Base-by-base conservation (phyloP, 2,797 vertebrate species). In the Gallirallus australis region DNA sequence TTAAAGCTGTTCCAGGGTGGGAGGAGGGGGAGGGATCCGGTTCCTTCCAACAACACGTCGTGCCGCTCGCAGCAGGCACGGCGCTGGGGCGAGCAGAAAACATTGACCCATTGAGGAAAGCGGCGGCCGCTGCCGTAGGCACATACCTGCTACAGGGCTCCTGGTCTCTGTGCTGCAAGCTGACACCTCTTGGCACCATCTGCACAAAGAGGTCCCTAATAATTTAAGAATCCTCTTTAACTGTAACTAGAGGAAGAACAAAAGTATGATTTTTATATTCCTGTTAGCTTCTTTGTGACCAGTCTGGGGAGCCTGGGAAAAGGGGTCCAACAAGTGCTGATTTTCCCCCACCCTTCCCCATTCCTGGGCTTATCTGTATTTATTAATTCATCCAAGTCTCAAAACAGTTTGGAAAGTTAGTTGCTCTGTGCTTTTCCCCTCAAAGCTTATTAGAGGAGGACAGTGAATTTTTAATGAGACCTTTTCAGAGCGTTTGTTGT, bases 241-340 rank as follows among this genome's bases (percentile, higher is more conserved):
- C n/a, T 4, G 3, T 39, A 50, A 73, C 45, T 61, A 65, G 66
- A 40, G 40, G 40, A 65, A 88, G 60, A 60, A 31, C 33, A 68
- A 48, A 68, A 72, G 50, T 28, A 0, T 42, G 25, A 64, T 72
- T 77, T 77, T 68, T 39, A 27, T 21, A 7, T 81, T 60, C 31
- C n/a, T 35, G 1, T 27, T n/a, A 24, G 39, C 35, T 35, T 15
- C 66, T 69, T 61, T 16, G 54, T n/a, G 40, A 71, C 31, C 1
- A 2, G 12, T 33, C 4, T 1, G 0, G 14, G 48, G 33, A 50
- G 15, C 56, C n/a, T 1, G 0, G 0, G 40, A 27, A 45, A 19
- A 59, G 30, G 45, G 77, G 50, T 48, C 56, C 60, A 64, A n/a
- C 21, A 20, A 28, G n/a, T 0, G 2, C n/a, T 11, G 56, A 35